phyloP scores from a whole-genome alignment of 2,888 invertebrate genomes.

The Callyntrura sp. region DNA sequence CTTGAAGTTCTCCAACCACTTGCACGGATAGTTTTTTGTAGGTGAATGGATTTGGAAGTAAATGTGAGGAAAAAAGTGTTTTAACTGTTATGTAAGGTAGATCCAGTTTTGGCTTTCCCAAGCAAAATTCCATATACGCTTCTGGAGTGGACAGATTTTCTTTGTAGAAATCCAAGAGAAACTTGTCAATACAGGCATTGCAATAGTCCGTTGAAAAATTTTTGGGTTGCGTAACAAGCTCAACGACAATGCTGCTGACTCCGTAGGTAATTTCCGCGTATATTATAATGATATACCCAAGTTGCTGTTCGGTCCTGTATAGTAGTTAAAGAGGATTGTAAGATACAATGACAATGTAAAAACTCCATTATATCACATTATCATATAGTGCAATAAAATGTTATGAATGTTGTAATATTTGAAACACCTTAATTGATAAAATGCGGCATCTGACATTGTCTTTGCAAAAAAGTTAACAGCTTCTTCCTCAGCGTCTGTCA shows the following conservation, averaged over 20 bases:
- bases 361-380: too few relatives aligned
- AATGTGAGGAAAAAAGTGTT: conserved; percentile 46
- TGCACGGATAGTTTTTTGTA: conserved; percentile 76
- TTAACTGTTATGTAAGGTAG: neutral
- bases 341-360: too few relatives aligned
- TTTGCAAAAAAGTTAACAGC: conserved; percentile 64
- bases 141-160: conserved; percentile 34
- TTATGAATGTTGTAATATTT: too few relatives aligned
- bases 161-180: conserved; percentile 52
- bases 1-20: conserved; percentile 56
- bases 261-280: conserved; percentile 61
- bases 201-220: conserved; percentile 77
- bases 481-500: conserved; percentile 51
- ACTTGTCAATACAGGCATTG: conserved; percentile 77
- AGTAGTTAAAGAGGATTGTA: neutral
- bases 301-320: conserved; percentile 74
- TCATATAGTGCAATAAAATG: too few relatives aligned
- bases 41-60: conserved; percentile 47
- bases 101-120: conserved; percentile 48
- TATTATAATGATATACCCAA: conserved; percentile 76
- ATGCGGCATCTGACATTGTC: conserved; percentile 63
- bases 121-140: conserved; percentile 44
- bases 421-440: conserved; percentile 75
- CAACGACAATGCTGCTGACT: conserved; percentile 65
- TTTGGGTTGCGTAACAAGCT: conserved; percentile 75